Conservation (phyloP, 1,140 invertebrate genomes). For the Atta colombica region DNA sequence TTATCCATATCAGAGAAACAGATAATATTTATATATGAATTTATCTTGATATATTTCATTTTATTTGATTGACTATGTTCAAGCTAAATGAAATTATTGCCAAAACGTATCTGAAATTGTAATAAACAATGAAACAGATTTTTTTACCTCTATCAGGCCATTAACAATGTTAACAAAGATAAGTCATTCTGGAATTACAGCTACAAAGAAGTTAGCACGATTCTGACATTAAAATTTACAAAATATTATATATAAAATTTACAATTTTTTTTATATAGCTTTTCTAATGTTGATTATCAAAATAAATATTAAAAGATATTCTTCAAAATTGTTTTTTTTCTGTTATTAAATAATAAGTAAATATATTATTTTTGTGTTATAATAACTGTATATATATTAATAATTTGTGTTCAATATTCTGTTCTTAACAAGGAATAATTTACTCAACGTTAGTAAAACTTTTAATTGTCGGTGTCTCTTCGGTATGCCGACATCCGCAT, state of each 20-base stretch:
- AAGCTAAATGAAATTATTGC: too few species aligned
- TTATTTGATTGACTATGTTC: background rate
- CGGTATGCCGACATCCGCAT: slow-evolving; percentile 7
- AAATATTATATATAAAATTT: too few species aligned
- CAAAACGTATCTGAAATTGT: too few species aligned
- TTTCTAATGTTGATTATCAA: too few species aligned
- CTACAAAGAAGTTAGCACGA: too few species aligned
- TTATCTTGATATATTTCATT: background rate
- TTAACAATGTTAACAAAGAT: too few species aligned
- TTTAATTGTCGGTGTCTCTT: slow-evolving; percentile 53
- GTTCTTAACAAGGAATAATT: background rate
- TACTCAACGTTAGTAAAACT: slow-evolving; percentile 3
- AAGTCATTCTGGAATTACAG: too few species aligned
- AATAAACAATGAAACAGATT: too few species aligned
- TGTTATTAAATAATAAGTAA: background rate
- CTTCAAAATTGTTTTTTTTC: background rate
- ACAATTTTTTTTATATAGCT: too few species aligned
- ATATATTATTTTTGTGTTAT: background rate
- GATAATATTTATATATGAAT: background rate
- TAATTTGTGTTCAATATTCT: background rate
- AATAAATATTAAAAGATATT: background rate
- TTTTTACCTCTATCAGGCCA: too few species aligned
- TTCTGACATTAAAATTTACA: too few species aligned
- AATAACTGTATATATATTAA: background rate
- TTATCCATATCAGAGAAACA: background rate